Percentiles rank a stretch among this genome's conserved stretches.
These are phyloP conservation scores for Oryzias javanicus DNA, from an alignment of 2,113 vertebrate species.

Conservation along the genomic window DNA sequence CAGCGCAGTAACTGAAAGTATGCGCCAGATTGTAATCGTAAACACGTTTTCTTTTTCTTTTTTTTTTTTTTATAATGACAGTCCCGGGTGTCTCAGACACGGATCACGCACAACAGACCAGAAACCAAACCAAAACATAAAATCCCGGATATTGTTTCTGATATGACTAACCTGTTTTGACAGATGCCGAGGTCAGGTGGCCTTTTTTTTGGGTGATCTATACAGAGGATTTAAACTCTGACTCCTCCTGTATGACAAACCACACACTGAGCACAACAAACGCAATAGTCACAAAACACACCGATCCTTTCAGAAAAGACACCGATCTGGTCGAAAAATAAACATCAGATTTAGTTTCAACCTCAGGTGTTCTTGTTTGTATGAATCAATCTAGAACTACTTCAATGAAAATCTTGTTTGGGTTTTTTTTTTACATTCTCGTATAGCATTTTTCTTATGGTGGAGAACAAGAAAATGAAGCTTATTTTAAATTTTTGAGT, in stretches of 20 bases:
- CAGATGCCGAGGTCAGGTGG: constrained; percentile 29
- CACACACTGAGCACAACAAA: not conserved
- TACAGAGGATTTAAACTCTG: not conserved
- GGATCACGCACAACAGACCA: not conserved
- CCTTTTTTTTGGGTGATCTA: constrained; percentile 1
- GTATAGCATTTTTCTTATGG: too few relatives aligned
- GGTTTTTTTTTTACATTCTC: too few relatives aligned
- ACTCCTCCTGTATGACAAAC: not conserved
- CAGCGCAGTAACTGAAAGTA: constrained; percentile 17
- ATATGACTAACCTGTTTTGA: constrained; percentile 22
- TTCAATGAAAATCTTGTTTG: too few relatives aligned
- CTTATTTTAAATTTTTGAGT: too few relatives aligned
- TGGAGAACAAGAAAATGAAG: too few relatives aligned
- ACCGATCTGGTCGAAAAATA: too few relatives aligned
- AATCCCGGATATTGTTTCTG: not conserved
- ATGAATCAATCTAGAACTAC: too few relatives aligned
- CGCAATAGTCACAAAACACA: not conserved
- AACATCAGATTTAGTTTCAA: too few relatives aligned
- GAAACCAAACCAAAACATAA: too few relatives aligned
- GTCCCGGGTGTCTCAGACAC: not conserved
- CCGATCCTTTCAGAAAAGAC: not conserved
- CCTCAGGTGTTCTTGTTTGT: too few relatives aligned
- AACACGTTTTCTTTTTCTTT: not conserved
- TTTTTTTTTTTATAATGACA: not conserved
- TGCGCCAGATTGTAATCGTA: not conserved